Evolutionary conservation across 2,888 invertebrate species (phyloP).

Genomic region (Euplexia lucipara): DNA sequence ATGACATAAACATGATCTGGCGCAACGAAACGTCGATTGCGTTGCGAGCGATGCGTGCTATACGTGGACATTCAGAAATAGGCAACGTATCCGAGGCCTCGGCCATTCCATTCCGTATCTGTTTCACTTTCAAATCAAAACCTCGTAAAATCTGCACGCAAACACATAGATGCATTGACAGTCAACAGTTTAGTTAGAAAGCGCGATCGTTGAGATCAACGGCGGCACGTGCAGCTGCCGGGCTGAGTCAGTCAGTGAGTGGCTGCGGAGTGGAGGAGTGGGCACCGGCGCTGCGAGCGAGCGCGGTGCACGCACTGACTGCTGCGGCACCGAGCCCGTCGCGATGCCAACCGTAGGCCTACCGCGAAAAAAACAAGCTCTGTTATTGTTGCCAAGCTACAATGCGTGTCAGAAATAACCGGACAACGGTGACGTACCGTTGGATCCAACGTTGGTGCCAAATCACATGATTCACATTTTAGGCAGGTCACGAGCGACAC

Average conservation of each 20-base stretch:
- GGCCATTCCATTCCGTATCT: not conserved
- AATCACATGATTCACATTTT: constrained; percentile 88
- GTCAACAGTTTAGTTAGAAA: not conserved
- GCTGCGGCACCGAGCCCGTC: not conserved
- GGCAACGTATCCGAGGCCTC: not conserved
- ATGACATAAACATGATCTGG: constrained; percentile 37
- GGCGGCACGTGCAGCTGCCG: not conserved
- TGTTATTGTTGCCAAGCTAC: constrained; percentile 82
- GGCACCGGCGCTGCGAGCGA: constrained; percentile 3
- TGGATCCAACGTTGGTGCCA: constrained; percentile 84
- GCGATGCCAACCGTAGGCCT: constrained; percentile 62
- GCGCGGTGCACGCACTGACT: not conserved
- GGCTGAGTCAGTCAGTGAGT: too few relatives aligned
- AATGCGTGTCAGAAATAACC: constrained; percentile 82
- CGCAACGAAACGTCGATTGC: constrained; percentile 13
- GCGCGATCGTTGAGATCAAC: not conserved
- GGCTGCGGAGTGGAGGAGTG: too few relatives aligned
- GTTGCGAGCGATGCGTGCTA: not conserved
- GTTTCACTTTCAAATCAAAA: constrained; percentile 4
- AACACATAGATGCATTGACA: not conserved
- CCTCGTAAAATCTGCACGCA: not conserved
- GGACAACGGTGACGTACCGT: constrained; percentile 78
- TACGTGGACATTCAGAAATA: constrained; percentile 10
- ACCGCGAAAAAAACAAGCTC: constrained; percentile 63
- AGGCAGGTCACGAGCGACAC: constrained; percentile 86